Conservation (phyloP, 2,113 vertebrate genomes). For the Spheniscus mendiculus region DNA sequence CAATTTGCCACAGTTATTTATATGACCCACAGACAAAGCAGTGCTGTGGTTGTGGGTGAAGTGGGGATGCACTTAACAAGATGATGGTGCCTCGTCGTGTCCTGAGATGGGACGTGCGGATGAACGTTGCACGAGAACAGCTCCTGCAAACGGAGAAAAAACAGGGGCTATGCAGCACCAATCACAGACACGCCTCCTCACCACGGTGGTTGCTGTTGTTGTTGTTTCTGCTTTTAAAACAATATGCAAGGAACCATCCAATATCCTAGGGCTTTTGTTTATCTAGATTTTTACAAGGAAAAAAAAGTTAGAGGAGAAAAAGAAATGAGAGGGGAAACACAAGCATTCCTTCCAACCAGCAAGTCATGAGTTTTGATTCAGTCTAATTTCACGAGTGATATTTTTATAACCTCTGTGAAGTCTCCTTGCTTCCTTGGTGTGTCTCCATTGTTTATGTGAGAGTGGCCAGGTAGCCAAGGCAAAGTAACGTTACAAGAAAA, state of each 20-base stretch:
- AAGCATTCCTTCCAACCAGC: constrained; percentile 59
- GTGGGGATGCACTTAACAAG: not conserved
- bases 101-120: not conserved
- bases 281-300: constrained; percentile 57
- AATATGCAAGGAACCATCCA: constrained; percentile 66
- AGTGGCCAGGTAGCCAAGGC: constrained; percentile 67
- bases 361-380: constrained; percentile 75
- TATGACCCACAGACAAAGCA: not conserved
- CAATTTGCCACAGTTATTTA: not conserved
- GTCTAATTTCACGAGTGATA: constrained; percentile 73
- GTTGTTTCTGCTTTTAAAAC: constrained; percentile 66
- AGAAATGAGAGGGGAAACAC: constrained; percentile 57
- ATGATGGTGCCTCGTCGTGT: not conserved
- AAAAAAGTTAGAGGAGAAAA: not conserved
- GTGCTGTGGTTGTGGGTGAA: not conserved
- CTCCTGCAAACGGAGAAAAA: not conserved
- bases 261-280: constrained; percentile 72
- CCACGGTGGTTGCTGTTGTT: constrained; percentile 12
- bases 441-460: constrained; percentile 69
- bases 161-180: not conserved
- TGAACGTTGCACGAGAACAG: not conserved
- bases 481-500: constrained; percentile 38
- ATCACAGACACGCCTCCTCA: not conserved
- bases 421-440: constrained; percentile 64
- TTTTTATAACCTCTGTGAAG: constrained; percentile 74